phyloP scores from a whole-genome alignment of 2,113 vertebrate species.

The Phylloscopus trochilus region DNA sequence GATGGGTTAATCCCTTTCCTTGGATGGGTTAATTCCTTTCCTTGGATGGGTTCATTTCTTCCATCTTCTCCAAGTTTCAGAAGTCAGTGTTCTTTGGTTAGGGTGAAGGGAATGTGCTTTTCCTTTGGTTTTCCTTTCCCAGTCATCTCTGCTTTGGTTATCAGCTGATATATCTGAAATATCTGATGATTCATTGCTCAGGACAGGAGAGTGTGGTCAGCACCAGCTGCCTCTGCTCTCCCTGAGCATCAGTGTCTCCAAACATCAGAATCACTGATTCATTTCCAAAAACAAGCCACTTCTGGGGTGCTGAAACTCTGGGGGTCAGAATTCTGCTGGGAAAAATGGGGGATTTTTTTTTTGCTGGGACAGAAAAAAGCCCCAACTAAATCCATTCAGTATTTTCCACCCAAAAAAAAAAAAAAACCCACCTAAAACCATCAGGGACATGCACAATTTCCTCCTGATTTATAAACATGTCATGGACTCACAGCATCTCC shows the following conservation, averaged over 20 bases:
- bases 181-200: background rate
- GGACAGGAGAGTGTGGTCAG: fast-evolving
- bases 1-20: too few species aligned
- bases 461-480: background rate
- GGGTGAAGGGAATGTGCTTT: background rate
- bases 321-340: background rate
- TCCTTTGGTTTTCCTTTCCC: background rate
- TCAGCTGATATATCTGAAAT: fast-evolving
- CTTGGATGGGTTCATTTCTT: too few species aligned
- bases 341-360: background rate
- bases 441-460: fast-evolving
- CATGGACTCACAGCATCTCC: background rate
- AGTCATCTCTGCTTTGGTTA: background rate
- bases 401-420: background rate
- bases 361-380: background rate
- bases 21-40: too few species aligned
- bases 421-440: background rate
- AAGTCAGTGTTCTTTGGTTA: background rate
- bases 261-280: background rate
- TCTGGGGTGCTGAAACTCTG: background rate
- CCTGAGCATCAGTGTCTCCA: background rate
- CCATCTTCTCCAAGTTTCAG: background rate
- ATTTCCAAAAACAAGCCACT: background rate
- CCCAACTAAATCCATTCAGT: background rate
- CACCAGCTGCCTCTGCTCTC: background rate